A percentile compares a stretch with the other conserved stretches of the same genome.
phyloP scores from a whole-genome alignment of 2,888 invertebrate species.

The Scelioninae gen. 2 region DNA sequence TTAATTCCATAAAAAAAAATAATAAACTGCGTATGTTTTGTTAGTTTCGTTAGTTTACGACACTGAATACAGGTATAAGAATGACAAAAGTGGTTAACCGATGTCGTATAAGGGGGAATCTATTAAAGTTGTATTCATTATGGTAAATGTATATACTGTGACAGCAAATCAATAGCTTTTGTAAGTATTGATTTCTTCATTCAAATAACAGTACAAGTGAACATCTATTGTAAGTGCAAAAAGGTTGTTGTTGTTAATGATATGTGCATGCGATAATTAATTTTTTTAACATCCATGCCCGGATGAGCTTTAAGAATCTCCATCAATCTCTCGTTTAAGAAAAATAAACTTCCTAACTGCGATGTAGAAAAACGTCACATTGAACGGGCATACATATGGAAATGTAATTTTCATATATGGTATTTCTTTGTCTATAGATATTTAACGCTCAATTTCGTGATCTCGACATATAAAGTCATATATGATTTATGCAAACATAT shows the following conservation, averaged over 20 bases:
- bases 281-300: background rate
- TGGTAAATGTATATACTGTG: conserved; percentile 40
- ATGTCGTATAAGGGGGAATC: conserved; percentile 13
- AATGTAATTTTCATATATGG: no score
- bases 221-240: conserved; percentile 18
- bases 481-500: no score
- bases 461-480: no score
- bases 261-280: conserved; percentile 9
- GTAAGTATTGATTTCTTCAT: conserved; percentile 48
- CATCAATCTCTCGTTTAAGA: no score
- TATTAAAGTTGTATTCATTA: conserved; percentile 40
- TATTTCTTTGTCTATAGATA: no score
- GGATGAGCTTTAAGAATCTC: no score
- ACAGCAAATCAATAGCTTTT: conserved; percentile 46
- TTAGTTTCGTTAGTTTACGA: background rate
- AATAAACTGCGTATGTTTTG: no score
- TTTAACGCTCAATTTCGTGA: no score
- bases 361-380: no score
- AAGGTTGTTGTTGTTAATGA: conserved; percentile 13
- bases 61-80: background rate
- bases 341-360: no score
- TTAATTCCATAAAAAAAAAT: no score
- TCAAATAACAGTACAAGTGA: conserved; percentile 31
- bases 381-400: no score
- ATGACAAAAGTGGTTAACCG: conserved; percentile 23